These are phyloP conservation scores for Dendrolimus kikuchii DNA, from an alignment of 1,140 invertebrate genomes.

Conservation along the genomic window DNA sequence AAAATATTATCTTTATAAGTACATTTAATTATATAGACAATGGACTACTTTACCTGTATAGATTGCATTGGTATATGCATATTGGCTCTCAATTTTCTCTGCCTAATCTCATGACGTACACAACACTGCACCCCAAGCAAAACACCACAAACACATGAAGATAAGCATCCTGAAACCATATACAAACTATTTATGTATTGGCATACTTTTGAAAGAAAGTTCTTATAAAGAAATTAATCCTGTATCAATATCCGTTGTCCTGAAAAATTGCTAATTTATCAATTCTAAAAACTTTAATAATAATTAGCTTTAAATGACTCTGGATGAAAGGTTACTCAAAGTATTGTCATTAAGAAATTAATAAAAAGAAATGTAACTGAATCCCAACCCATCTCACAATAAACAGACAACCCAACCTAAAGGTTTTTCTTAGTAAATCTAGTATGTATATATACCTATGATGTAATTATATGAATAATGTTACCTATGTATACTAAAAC, in stretches of 20 bases:
- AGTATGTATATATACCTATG: not conserved
- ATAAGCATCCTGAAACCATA: slow-evolving; percentile 55
- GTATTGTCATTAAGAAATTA: too few species aligned
- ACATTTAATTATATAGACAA: not conserved
- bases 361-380: too few species aligned
- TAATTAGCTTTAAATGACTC: too few species aligned
- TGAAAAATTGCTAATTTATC: too few species aligned
- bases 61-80: slow-evolving; percentile 64
- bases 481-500: slow-evolving; percentile 76
- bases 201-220: too few species aligned
- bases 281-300: too few species aligned
- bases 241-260: too few species aligned
- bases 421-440: not conserved
- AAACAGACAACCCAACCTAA: too few species aligned
- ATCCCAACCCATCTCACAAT: too few species aligned
- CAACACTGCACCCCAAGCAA: slow-evolving; percentile 76
- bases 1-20: slow-evolving; percentile 1
- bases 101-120: slow-evolving; percentile 71
- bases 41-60: slow-evolving; percentile 41
- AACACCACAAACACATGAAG: slow-evolving; percentile 74
- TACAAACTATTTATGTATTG: too few species aligned
- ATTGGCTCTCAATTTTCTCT: slow-evolving; percentile 60
- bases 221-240: too few species aligned
- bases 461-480: slow-evolving; percentile 6
- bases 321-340: too few species aligned